Percentiles rank a stretch among this genome's conserved stretches.
Conservation (phyloP, 1,140 invertebrate genomes). For the Pomacea maculata region DNA sequence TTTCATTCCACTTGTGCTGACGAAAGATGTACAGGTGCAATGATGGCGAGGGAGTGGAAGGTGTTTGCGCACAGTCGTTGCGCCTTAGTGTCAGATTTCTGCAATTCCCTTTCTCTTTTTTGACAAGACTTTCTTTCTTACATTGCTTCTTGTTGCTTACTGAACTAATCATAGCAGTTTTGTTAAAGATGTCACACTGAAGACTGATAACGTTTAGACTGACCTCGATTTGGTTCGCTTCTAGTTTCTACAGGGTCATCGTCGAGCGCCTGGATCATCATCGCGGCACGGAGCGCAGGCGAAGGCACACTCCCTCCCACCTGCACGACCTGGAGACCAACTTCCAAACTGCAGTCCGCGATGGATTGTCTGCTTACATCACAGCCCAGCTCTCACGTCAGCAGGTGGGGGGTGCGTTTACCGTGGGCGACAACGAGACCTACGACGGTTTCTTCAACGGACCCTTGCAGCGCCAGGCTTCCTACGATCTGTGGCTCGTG, state of each 20-base stretch:
- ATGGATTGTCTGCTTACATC: constrained; percentile 80
- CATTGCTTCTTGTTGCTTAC: too few relatives aligned
- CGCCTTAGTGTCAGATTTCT: neutral
- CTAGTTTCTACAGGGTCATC: constrained; percentile 49
- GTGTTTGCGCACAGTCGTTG: neutral
- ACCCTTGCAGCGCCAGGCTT: constrained; percentile 72
- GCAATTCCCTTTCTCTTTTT: neutral
- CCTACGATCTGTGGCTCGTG: constrained; percentile 79
- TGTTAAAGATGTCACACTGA: too few relatives aligned
- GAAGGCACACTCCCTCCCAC: constrained; percentile 26
- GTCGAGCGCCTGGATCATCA: constrained; percentile 32
- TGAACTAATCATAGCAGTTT: too few relatives aligned
- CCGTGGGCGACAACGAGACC: constrained; percentile 78
- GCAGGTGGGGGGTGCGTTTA: constrained; percentile 70
- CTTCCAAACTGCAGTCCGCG: constrained; percentile 68
- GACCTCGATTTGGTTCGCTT: constrained; percentile 9
- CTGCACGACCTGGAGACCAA: constrained; percentile 37
- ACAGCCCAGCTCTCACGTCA: constrained; percentile 75
- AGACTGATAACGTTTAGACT: too few relatives aligned
- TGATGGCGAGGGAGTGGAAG: too few relatives aligned
- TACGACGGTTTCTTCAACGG: constrained; percentile 84
- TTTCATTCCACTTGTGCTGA: too few relatives aligned
- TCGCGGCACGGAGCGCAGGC: neutral
- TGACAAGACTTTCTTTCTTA: neutral
- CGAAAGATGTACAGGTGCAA: too few relatives aligned